These are phyloP conservation scores for Spinibarbus caldwelli DNA, from an alignment of 2,797 vertebrate genomes.

Conservation along the genomic window DNA sequence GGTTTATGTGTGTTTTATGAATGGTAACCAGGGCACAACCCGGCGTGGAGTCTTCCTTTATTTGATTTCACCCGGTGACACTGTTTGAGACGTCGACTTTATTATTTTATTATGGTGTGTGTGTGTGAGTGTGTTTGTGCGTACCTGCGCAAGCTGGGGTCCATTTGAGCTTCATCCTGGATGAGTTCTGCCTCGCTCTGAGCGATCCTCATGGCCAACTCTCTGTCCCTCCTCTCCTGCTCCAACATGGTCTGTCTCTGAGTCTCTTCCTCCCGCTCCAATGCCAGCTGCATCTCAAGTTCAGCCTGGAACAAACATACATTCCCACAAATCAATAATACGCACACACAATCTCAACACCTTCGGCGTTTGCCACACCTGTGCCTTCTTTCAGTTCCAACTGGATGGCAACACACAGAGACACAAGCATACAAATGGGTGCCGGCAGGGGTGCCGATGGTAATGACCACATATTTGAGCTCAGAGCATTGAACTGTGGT, in stretches of 20 bases:
- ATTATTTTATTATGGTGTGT: constrained; percentile 6
- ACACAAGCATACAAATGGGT: constrained; percentile 36
- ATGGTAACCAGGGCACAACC: constrained; percentile 16
- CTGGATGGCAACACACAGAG: constrained; percentile 13
- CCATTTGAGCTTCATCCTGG: constrained; percentile 87
- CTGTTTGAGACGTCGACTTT: not conserved
- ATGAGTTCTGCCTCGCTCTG: constrained; percentile 95
- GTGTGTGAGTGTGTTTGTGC: not conserved
- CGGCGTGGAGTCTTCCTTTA: constrained; percentile 15
- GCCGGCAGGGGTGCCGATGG: not conserved
- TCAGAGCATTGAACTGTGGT: constrained; percentile 5
- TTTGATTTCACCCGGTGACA: not conserved
- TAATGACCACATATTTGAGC: constrained; percentile 19
- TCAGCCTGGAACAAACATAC: constrained; percentile 82
- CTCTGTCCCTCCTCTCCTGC: constrained; percentile 93
- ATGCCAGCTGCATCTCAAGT: constrained; percentile 88
- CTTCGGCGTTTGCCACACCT: constrained; percentile 28
- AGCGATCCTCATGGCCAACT: constrained; percentile 96
- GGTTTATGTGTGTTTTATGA: constrained; percentile 30
- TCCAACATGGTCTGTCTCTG: constrained; percentile 86
- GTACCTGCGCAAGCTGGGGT: constrained; percentile 90
- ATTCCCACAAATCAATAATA: constrained; percentile 49
- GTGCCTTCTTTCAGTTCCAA: constrained; percentile 23
- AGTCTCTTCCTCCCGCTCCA: constrained; percentile 87
- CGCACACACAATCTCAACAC: constrained; percentile 18